Conservation (phyloP, 2,113 vertebrate genomes). For the Epinephelus lanceolatus region DNA sequence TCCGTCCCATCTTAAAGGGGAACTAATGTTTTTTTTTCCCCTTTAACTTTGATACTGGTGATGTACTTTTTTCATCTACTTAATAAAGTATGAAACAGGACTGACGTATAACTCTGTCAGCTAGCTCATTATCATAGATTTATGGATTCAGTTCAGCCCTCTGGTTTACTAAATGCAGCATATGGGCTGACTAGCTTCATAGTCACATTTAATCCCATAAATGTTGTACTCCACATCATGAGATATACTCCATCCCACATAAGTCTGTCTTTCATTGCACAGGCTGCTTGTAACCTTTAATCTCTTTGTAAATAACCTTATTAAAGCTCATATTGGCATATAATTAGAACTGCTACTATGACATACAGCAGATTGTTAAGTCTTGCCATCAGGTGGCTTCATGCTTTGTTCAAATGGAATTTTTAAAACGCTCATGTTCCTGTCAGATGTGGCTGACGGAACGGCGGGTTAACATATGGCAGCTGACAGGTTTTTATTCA, state of each 20-base stretch:
- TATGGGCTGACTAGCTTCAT: slow-evolving; percentile 53
- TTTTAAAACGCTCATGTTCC: not conserved
- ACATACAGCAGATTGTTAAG: slow-evolving; percentile 46
- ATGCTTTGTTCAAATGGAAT: slow-evolving; percentile 7
- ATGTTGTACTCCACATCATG: slow-evolving; percentile 50
- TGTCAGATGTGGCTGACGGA: slow-evolving; percentile 12
- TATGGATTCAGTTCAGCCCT: slow-evolving; percentile 33
- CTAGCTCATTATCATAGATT: slow-evolving; percentile 50
- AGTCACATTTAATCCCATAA: slow-evolving; percentile 60
- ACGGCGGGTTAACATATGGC: slow-evolving; percentile 12
- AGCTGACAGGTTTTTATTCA: slow-evolving; percentile 21
- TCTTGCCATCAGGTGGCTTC: slow-evolving; percentile 24
- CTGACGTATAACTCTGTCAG: not conserved
- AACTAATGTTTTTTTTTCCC: no score
- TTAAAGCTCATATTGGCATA: slow-evolving; percentile 40
- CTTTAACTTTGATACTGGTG: not conserved
- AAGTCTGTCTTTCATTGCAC: slow-evolving; percentile 28
- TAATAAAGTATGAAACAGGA: no score
- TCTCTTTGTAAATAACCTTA: slow-evolving; percentile 50
- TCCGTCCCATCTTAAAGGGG: not conserved
- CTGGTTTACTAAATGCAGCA: slow-evolving; percentile 55
- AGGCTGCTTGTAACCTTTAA: slow-evolving; percentile 36
- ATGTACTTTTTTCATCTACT: not conserved
- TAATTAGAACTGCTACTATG: slow-evolving; percentile 45
- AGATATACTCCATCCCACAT: slow-evolving; percentile 35